Evolutionary conservation across 2,888 invertebrate genomes (phyloP).

Genomic region (Tinea pellionella): DNA sequence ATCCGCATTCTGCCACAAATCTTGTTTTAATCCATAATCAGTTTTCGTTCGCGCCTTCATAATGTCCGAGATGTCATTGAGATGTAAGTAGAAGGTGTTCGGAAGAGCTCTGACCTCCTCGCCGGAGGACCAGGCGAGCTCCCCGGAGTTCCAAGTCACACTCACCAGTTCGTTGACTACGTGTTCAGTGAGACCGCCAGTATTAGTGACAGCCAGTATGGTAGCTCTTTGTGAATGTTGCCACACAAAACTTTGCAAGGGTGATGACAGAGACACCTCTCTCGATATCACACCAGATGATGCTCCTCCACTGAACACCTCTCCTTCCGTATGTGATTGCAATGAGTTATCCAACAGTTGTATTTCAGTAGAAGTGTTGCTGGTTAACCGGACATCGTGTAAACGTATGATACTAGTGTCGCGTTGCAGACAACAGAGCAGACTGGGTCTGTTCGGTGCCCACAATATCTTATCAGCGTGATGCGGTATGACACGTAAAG

Average conservation of each 20-base stretch:
- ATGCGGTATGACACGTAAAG: conserved; percentile 79
- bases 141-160: conserved; percentile 80
- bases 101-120: conserved; percentile 54
- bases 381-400: conserved; percentile 79
- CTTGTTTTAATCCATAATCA: conserved; percentile 84
- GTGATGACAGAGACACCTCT: conserved; percentile 39
- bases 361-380: conserved; percentile 20
- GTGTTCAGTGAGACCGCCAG: conserved; percentile 77
- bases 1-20: conserved; percentile 83
- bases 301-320: neutral
- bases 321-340: neutral
- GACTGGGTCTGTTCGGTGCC: conserved; percentile 69
- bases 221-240: conserved; percentile 85
- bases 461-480: conserved; percentile 80
- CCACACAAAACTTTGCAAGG: conserved; percentile 85
- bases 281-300: conserved; percentile 21
- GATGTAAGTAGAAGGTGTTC: conserved; percentile 63
- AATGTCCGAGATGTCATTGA: conserved; percentile 78
- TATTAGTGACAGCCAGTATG: conserved; percentile 74
- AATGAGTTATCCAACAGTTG: neutral
- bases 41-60: conserved; percentile 78
- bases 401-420: conserved; percentile 82
- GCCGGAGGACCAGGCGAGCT: conserved; percentile 80
- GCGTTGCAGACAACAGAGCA: conserved; percentile 83
- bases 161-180: conserved; percentile 85